phyloP scores from a whole-genome alignment of 2,113 vertebrate genomes.

The Sciurus niger region DNA sequence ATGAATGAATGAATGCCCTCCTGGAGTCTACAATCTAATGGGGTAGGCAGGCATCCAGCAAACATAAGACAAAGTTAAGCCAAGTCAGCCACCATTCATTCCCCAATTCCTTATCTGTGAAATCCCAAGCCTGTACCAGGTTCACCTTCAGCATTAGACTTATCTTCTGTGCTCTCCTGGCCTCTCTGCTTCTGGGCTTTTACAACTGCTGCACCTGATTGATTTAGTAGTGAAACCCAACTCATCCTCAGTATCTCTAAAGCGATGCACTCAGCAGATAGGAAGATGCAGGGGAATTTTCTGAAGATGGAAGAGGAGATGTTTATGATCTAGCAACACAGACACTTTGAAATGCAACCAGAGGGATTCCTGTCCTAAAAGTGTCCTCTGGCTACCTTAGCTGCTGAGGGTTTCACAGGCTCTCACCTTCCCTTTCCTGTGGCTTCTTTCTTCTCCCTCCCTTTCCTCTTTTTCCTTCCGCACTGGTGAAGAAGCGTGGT shows the following conservation, averaged over 20 bases:
- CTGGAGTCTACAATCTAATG: not conserved
- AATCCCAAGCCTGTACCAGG: not conserved
- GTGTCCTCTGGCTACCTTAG: not conserved
- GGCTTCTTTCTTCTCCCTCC: not conserved
- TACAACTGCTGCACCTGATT: not conserved
- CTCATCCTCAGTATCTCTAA: not conserved
- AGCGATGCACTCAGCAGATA: not conserved
- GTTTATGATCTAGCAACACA: not conserved
- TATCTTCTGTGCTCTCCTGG: not conserved
- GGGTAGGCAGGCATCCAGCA: not conserved
- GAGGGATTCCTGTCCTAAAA: not conserved
- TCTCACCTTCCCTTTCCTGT: not conserved
- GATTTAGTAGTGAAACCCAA: constrained; percentile 13
- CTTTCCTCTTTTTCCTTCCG: not conserved
- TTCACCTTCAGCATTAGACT: not conserved
- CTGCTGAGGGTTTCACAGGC: not conserved
- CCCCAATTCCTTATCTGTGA: not conserved
- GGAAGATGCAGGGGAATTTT: not conserved
- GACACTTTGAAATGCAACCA: not conserved
- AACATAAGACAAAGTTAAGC: not conserved
- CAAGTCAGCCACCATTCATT: not conserved
- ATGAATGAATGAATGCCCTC: not conserved
- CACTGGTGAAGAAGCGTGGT: not conserved
- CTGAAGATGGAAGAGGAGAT: not conserved
- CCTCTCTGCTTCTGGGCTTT: not conserved